Conservation (phyloP, 2,888 invertebrate genomes). For the Lepidocyrtoides sp. region DNA sequence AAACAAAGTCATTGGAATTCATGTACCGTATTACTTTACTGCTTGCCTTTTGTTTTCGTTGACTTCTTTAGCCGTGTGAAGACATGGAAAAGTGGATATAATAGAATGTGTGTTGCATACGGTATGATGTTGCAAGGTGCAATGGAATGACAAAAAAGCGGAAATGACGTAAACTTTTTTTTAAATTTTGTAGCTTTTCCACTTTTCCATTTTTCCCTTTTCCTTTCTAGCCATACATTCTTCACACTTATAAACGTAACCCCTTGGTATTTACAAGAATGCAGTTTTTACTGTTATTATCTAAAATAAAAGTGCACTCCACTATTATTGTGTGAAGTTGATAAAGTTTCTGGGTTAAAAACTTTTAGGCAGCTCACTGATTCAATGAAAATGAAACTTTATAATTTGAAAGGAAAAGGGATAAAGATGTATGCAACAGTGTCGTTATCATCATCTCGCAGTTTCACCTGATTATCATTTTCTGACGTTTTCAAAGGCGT, state of each 20-base stretch:
- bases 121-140: not conserved
- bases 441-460: not conserved
- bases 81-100: not conserved
- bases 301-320: too few species aligned
- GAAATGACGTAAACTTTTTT: slow-evolving; percentile 40
- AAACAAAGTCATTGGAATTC: slow-evolving; percentile 12
- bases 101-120: too few species aligned
- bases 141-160: not conserved
- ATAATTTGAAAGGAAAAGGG: not conserved
- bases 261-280: too few species aligned
- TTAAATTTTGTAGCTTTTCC: slow-evolving; percentile 20
- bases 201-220: slow-evolving; percentile 2
- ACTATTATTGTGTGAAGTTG: not conserved
- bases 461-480: slow-evolving; percentile 32
- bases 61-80: too few species aligned
- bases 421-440: not conserved
- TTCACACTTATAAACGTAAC: too few species aligned
- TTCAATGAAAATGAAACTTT: slow-evolving; percentile 24
- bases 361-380: not conserved
- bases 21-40: not conserved
- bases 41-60: not conserved
- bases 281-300: too few species aligned
- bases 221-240: too few species aligned
- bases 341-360: not conserved
- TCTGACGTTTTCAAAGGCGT: slow-evolving; percentile 16